phyloP scores from a whole-genome alignment of 2,888 invertebrate species.

The Escarpia spicata region DNA sequence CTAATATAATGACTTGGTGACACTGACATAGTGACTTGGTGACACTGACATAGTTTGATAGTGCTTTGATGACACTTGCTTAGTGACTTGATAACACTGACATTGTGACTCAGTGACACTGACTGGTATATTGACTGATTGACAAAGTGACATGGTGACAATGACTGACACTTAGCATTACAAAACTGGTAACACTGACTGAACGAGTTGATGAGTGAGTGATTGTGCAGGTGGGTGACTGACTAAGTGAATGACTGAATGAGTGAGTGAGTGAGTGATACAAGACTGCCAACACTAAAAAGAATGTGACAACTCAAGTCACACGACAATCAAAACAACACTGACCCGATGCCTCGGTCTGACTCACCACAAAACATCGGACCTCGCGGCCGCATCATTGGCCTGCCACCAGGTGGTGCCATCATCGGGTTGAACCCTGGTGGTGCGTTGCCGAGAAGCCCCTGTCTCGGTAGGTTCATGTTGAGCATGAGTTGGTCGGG shows the following conservation, averaged over 20 bases:
- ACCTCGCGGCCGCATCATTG: conserved; percentile 16
- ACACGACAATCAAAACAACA: not conserved
- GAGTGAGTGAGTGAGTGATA: no score
- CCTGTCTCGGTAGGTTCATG: not conserved
- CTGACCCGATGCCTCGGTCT: not conserved
- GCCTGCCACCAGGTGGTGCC: not conserved
- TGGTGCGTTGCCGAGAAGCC: not conserved
- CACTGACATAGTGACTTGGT: not conserved
- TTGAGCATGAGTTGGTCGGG: not conserved
- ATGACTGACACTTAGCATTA: not conserved
- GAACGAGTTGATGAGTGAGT: not conserved
- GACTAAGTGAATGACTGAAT: no score
- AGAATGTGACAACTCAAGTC: not conserved
- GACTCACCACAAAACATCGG: conserved; percentile 12
- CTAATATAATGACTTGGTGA: not conserved
- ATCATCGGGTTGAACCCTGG: conserved; percentile 16
- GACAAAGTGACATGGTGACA: not conserved
- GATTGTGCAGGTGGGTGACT: not conserved
- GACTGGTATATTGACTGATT: not conserved
- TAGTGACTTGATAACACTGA: no score
- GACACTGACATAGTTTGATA: not conserved
- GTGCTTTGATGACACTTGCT: no score
- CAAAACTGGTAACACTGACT: not conserved
- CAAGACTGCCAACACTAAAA: not conserved
- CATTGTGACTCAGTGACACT: no score